Evolutionary conservation across 2,888 invertebrate genomes (phyloP), one percentile per base, ranked within the genome.

Genomic region (Gari tellinella): DNA sequence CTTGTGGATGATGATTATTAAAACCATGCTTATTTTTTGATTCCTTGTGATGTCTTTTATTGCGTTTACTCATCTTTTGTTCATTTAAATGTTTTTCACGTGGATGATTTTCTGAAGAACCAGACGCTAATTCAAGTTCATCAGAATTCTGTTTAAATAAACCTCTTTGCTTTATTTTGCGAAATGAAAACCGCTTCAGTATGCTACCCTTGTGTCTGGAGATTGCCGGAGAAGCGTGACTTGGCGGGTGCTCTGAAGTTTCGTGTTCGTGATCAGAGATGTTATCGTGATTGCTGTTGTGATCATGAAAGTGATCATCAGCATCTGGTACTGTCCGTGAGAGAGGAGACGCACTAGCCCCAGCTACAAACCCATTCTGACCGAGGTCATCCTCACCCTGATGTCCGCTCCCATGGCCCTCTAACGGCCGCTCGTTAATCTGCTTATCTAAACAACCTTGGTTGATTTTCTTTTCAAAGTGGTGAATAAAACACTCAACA

Each of bases 71-170:
- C 21, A 75, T 66, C 52, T 85, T 86, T 56, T 80, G 79, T 17
- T 83, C 84, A 52, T 66, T 79, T 43, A 82, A 81, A 56, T 77
- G 74, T 66, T 82, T 86, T 56, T 85, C 80, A 51, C 74, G 81
- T n/a, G 62, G 65, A 55, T 75, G 75, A 65, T 60, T 83, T 52
- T 81, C 81, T 23, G 78, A 72, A 31, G 73, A 79, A 17, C 68
- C 78, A 10, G 76, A 31, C 8, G 90, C 87, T 3, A 95, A 92
- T 86, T 96, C 96, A 0, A 95, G 94, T 88, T 97, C 97, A 86
- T 98, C 97, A 21, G 97, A 97, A 90, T 96, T 95, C 88, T 97
- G 97, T 90, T 97, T 97, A 91, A 98, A 97, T 53, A 97, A 94
- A 25, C 83, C 76, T 65, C 86, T 83, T 58, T 88, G 80, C 45